Evolutionary conservation across 2,797 vertebrate species (phyloP).

Genomic region (Rhodeus uyekii): DNA sequence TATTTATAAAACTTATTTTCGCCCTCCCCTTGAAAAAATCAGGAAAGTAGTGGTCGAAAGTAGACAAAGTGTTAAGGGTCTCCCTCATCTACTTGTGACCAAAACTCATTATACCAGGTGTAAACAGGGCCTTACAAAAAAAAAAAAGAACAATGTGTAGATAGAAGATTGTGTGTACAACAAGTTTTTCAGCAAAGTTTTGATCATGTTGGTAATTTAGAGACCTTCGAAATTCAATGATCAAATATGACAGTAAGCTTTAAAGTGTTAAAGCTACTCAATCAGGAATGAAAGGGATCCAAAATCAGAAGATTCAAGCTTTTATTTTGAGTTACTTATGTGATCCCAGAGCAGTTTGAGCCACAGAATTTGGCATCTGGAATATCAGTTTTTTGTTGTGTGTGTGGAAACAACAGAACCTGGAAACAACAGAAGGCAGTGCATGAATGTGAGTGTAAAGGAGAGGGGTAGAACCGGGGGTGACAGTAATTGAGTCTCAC

Average conservation of each 20-base stretch:
- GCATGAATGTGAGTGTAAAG: neutral
- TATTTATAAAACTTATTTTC: no score
- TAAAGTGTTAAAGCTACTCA: neutral
- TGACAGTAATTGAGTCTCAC: conserved; percentile 45
- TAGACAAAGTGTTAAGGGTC: no score
- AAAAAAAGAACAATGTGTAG: neutral
- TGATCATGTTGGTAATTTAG: neutral
- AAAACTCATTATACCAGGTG: no score
- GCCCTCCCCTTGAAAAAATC: no score
- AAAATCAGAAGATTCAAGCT: neutral
- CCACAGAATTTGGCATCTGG: neutral
- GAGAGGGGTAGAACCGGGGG: conserved; percentile 11
- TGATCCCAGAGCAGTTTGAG: conserved; percentile 6
- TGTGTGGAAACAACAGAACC: neutral
- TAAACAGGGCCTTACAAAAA: no score
- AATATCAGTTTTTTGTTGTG: conserved; percentile 5
- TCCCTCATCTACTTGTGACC: no score
- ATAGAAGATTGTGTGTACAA: neutral
- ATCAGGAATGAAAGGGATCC: neutral
- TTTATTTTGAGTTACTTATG: neutral
- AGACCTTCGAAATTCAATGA: neutral
- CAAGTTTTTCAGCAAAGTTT: neutral
- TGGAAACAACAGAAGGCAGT: conserved; percentile 6
- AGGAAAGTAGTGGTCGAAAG: no score
- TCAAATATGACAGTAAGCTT: neutral